A percentile compares a stretch with the other conserved stretches of the same genome.
These are phyloP conservation scores for Turritopsis dohrnii DNA, from an alignment of 30 jellyfish, hydroid and myxozoan genomes.

Conservation along the genomic window DNA sequence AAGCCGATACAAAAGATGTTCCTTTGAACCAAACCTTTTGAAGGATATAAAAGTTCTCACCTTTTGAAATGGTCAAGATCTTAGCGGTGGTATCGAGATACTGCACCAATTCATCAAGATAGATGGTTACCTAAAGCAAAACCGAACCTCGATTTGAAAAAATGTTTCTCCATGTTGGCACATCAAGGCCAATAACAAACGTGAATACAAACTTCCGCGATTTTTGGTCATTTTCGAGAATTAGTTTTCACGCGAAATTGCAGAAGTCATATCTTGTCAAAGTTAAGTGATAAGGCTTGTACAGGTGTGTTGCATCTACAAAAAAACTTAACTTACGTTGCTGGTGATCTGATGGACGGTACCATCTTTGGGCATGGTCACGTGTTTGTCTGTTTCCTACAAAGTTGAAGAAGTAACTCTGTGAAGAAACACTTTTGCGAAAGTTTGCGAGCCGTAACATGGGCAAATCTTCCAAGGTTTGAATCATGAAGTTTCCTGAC, in stretches of 20 bases:
- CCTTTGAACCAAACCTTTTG: too few species aligned
- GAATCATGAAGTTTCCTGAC: too few species aligned
- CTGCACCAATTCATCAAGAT: slow-evolving; percentile 71
- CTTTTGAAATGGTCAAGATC: slow-evolving; percentile 38
- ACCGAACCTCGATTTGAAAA: neutral
- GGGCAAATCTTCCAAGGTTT: too few species aligned
- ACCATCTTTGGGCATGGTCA: slow-evolving; percentile 87
- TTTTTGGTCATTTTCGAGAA: too few species aligned
- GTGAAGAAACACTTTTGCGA: too few species aligned
- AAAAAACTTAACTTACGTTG: slow-evolving; percentile 48
- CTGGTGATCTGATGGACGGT: slow-evolving; percentile 86
- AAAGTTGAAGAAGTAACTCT: neutral
- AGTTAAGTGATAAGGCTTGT: too few species aligned
- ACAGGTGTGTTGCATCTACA: neutral
- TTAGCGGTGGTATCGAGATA: slow-evolving; percentile 71
- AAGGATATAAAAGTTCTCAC: too few species aligned
- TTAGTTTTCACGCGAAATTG: too few species aligned
- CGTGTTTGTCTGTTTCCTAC: slow-evolving; percentile 81
- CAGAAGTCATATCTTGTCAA: too few species aligned
- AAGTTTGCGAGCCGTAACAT: too few species aligned
- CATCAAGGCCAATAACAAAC: neutral
- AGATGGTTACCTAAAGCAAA: slow-evolving; percentile 51
- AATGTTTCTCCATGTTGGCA: neutral
- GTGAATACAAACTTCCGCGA: neutral
- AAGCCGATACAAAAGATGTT: neutral